Evolutionary conservation across 1,140 invertebrate genomes (phyloP).

Genomic region (Geopemphigus sp.): DNA sequence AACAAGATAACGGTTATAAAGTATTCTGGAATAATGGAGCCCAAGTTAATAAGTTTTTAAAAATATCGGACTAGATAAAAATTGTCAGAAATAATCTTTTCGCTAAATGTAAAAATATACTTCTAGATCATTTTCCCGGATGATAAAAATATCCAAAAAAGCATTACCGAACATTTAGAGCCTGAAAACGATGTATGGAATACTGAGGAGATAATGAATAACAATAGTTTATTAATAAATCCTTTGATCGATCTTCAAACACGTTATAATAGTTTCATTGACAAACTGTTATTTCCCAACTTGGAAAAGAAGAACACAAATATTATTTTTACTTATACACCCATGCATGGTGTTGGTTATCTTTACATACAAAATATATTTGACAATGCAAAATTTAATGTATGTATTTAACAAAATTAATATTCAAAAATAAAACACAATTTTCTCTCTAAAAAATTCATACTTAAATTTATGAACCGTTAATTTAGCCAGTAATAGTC

Average conservation of each 20-base stretch:
- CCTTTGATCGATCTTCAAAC: constrained; percentile 61
- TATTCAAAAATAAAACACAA: too few relatives aligned
- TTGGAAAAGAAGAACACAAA: constrained; percentile 56
- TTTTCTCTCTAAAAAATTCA: neutral
- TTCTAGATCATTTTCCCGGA: constrained; percentile 85
- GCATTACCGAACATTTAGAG: constrained; percentile 75
- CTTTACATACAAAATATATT: constrained; percentile 76
- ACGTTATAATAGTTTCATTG: neutral
- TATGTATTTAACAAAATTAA: constrained; percentile 54
- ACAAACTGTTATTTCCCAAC: constrained; percentile 23
- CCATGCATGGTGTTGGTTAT: constrained; percentile 97
- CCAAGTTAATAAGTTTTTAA: constrained; percentile 60
- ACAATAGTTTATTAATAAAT: constrained; percentile 58
- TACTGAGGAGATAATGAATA: constrained; percentile 52
- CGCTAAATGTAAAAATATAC: neutral
- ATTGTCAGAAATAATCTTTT: neutral
- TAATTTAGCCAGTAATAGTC: constrained; percentile 60
- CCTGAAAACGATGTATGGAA: constrained; percentile 71
- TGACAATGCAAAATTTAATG: constrained; percentile 70
- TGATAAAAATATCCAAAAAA: constrained; percentile 81
- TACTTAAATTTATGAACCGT: neutral
- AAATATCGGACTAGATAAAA: neutral
- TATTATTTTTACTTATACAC: constrained; percentile 83
- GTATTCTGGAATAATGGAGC: constrained; percentile 93
- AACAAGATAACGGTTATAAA: constrained; percentile 99